Percentiles rank a stretch among this genome's conserved stretches.
These are phyloP conservation scores for Mormyrus lacerda DNA, from an alignment of 2,113 vertebrate species.

Conservation along the genomic window DNA sequence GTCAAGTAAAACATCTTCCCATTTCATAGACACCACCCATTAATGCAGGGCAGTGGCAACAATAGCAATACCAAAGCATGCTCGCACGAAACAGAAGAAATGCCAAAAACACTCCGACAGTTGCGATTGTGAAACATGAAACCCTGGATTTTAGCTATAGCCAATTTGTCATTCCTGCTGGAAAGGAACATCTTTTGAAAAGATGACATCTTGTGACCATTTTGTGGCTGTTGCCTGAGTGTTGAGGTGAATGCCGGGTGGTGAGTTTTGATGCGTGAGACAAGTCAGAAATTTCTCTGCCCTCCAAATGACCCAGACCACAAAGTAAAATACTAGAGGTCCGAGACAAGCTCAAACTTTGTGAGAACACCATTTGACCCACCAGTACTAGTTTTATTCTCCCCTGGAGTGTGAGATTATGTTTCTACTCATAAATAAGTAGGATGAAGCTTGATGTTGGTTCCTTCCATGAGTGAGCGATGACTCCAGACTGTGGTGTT, in stretches of 20 bases:
- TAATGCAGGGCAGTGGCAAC: background rate
- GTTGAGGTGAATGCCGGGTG: background rate
- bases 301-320: background rate
- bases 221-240: background rate
- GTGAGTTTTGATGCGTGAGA: background rate
- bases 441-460: constrained; percentile 8
- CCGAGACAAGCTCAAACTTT: background rate
- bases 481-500: background rate
- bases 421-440: constrained; percentile 16
- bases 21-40: background rate
- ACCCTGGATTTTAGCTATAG: background rate
- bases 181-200: background rate
- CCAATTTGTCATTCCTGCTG: constrained; percentile 1
- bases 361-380: constrained; percentile 1
- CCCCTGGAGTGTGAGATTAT: background rate
- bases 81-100: background rate
- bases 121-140: background rate
- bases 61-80: background rate
- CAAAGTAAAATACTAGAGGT: background rate
- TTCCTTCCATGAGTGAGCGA: background rate
- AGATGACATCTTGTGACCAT: background rate
- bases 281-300: background rate
- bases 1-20: background rate
- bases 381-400: background rate
- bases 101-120: background rate